These are phyloP conservation scores for Aphaenogaster rudis DNA, from an alignment of 1,140 invertebrate species.

Conservation along the genomic window DNA sequence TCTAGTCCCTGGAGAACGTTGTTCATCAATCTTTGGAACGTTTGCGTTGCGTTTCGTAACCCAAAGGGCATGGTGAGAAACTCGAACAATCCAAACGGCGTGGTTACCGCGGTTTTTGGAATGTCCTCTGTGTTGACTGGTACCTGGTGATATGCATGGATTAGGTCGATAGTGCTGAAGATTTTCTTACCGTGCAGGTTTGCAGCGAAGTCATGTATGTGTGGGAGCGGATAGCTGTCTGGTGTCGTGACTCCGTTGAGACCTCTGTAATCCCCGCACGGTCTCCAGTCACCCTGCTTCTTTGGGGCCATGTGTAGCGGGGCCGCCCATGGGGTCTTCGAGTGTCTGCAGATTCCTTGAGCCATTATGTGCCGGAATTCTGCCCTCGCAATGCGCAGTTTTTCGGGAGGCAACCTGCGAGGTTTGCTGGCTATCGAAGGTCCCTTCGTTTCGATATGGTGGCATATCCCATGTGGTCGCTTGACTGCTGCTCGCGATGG, in stretches of 20 bases:
- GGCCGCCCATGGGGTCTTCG: slow-evolving; percentile 3
- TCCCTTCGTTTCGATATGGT: background rate
- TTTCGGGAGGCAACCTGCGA: background rate
- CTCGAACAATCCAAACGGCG: slow-evolving; percentile 38
- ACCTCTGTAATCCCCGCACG: slow-evolving; percentile 46
- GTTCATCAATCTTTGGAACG: slow-evolving; percentile 37
- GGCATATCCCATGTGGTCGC: background rate
- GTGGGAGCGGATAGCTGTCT: slow-evolving; percentile 3
- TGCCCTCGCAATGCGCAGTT: background rate
- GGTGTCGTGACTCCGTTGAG: slow-evolving; percentile 21
- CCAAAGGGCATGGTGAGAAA: slow-evolving; percentile 29
- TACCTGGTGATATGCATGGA: slow-evolving; percentile 16
- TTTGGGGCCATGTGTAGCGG: slow-evolving; percentile 44
- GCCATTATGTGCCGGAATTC: slow-evolving; percentile 4
- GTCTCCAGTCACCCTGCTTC: slow-evolving; percentile 22
- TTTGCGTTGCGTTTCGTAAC: background rate
- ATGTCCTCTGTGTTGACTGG: background rate
- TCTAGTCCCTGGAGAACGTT: background rate
- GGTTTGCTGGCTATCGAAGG: background rate
- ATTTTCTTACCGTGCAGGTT: background rate
- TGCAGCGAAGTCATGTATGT: background rate
- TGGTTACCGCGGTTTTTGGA: slow-evolving; percentile 8
- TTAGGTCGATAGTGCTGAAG: slow-evolving; percentile 8
- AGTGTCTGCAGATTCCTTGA: too few relatives aligned
- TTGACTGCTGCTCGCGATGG: too few relatives aligned